phyloP scores from a whole-genome alignment of 1,140 invertebrate genomes.

The Chelonus insularis region DNA sequence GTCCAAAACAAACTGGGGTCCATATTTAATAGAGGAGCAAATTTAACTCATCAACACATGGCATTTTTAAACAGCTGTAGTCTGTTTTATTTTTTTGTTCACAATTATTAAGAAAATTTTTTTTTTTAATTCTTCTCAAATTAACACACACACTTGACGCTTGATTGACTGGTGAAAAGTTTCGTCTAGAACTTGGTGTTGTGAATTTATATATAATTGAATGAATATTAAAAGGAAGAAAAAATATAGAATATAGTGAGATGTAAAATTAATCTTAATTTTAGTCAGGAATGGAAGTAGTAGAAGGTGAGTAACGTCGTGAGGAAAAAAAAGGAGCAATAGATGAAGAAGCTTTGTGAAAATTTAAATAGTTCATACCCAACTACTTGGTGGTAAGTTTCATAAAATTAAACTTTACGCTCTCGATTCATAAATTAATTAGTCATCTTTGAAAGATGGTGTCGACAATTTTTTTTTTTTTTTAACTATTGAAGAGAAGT shows the following conservation, averaged over 20 bases:
- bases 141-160: too few species aligned
- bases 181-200: too few species aligned
- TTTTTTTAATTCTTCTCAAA: too few species aligned
- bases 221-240: too few species aligned
- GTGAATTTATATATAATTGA: too few species aligned
- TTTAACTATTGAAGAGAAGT: neutral
- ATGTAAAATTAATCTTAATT: too few species aligned
- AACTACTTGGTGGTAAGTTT: slow-evolving; percentile 9
- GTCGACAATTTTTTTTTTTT: neutral
- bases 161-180: too few species aligned
- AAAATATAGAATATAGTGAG: too few species aligned
- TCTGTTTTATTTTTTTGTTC: neutral
- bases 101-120: neutral
- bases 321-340: neutral
- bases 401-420: slow-evolving; percentile 14
- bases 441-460: neutral
- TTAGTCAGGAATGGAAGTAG: too few species aligned
- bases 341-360: neutral
- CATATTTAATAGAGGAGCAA: slow-evolving; percentile 45
- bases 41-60: slow-evolving; percentile 12
- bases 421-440: slow-evolving; percentile 18
- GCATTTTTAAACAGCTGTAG: neutral
- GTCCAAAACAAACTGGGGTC: slow-evolving; percentile 33
- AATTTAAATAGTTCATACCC: slow-evolving; percentile 7
- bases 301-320: too few species aligned